phyloP scores from a whole-genome alignment of 2,797 vertebrate genomes.

The Loriculus beryllinus region DNA sequence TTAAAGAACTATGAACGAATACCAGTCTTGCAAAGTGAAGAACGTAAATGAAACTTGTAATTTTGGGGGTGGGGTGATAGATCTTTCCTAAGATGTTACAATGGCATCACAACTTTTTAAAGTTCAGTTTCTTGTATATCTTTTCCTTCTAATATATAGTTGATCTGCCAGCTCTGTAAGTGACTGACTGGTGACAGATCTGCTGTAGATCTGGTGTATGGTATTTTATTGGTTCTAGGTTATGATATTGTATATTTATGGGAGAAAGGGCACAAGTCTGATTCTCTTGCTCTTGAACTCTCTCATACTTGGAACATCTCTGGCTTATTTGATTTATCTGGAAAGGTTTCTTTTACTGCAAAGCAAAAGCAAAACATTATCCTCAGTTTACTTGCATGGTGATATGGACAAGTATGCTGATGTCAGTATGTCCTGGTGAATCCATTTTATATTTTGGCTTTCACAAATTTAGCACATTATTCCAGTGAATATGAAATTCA shows the following conservation, averaged over 20 bases:
- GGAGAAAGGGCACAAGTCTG: neutral
- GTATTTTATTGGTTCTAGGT: neutral
- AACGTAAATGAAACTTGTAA: neutral
- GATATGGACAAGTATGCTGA: neutral
- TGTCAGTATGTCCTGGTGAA: neutral
- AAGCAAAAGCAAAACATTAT: neutral
- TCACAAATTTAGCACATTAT: neutral
- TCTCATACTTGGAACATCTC: neutral
- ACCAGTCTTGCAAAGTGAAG: neutral
- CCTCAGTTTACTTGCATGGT: neutral
- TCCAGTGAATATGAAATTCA: neutral
- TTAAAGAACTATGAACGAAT: neutral
- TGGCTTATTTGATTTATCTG: neutral
- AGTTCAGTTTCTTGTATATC: neutral
- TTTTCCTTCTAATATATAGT: neutral
- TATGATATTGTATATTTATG: neutral
- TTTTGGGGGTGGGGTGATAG: accelerated
- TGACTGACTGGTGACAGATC: neutral
- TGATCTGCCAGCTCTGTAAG: neutral
- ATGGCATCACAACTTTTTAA: neutral
- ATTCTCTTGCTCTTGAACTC: neutral
- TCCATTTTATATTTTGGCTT: neutral
- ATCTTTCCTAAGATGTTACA: neutral
- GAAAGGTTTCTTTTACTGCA: neutral
- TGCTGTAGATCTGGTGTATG: neutral